Evolutionary conservation across 2,888 invertebrate species (phyloP).

Genomic region (Caradrina clavipalpis): DNA sequence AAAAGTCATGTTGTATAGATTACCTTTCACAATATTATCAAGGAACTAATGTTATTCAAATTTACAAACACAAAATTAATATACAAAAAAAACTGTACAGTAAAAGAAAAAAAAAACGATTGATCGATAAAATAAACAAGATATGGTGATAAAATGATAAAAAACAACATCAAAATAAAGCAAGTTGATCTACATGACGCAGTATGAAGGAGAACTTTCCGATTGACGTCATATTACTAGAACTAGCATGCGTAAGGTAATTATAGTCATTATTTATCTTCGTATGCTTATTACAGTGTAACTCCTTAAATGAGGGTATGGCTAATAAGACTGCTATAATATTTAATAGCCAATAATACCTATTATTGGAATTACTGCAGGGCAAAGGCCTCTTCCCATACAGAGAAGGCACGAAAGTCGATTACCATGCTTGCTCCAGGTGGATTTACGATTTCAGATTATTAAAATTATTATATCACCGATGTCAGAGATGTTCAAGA

Average conservation of each 20-base stretch:
- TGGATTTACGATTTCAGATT: too few species aligned
- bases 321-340: not conserved
- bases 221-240: constrained; percentile 50
- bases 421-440: too few species aligned
- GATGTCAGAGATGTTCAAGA: too few species aligned
- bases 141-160: not conserved
- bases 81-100: too few species aligned
- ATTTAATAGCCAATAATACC: not conserved
- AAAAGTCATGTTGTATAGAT: too few species aligned
- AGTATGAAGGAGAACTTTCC: constrained; percentile 25
- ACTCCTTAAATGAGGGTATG: not conserved
- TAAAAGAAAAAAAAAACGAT: not conserved
- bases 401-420: too few species aligned
- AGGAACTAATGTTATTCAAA: not conserved
- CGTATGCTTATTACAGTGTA: not conserved
- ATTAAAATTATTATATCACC: too few species aligned
- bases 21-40: too few species aligned
- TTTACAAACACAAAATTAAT: too few species aligned
- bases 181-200: constrained; percentile 27
- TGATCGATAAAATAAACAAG: not conserved
- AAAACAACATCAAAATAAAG: constrained; percentile 1
- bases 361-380: too few species aligned
- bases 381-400: too few species aligned
- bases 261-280: constrained; percentile 29
- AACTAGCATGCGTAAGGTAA: constrained; percentile 13